These are phyloP conservation scores for Brachionus sp. DNA, from an alignment of 1,140 invertebrate species.

Conservation along the genomic window DNA sequence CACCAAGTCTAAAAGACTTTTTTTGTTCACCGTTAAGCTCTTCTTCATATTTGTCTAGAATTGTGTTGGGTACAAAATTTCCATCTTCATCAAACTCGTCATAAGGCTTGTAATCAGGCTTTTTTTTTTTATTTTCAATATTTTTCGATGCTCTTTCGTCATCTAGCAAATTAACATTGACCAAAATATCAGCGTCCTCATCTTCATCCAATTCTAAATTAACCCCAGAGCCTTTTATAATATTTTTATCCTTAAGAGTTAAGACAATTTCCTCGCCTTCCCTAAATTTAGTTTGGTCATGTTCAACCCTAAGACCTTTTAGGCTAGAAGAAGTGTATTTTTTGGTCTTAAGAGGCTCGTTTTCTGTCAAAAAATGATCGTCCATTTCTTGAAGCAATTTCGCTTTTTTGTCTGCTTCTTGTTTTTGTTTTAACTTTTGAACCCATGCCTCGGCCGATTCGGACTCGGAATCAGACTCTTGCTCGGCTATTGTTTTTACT, in stretches of 20 bases:
- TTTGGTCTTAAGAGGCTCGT: constrained; percentile 47
- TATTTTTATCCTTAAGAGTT: constrained; percentile 84
- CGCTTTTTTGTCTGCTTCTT: constrained; percentile 77
- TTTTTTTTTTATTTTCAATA: constrained; percentile 76
- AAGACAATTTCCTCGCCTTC: constrained; percentile 82
- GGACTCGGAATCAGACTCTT: constrained; percentile 56
- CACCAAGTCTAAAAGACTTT: constrained; percentile 75
- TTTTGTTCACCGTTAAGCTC: constrained; percentile 78
- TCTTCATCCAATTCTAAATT: constrained; percentile 71
- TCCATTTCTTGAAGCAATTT: constrained; percentile 90
- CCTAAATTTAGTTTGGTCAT: constrained; percentile 72
- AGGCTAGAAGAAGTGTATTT: constrained; percentile 64
- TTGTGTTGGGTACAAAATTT: constrained; percentile 50
- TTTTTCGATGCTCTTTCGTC: constrained; percentile 86
- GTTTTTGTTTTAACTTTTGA: constrained; percentile 70
- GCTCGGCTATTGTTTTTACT: constrained; percentile 48
- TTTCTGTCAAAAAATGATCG: constrained; percentile 52
- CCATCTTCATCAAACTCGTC: constrained; percentile 70
- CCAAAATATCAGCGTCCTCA: constrained; percentile 75
- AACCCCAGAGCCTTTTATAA: neutral
- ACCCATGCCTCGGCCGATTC: constrained; percentile 68
- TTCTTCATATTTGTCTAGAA: constrained; percentile 67
- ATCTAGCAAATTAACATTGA: constrained; percentile 93
- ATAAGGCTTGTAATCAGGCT: constrained; percentile 73
- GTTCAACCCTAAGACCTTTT: constrained; percentile 79